Evolutionary conservation across 2,797 vertebrate genomes (phyloP).

Genomic region (Mormyrus proboscirostris): DNA sequence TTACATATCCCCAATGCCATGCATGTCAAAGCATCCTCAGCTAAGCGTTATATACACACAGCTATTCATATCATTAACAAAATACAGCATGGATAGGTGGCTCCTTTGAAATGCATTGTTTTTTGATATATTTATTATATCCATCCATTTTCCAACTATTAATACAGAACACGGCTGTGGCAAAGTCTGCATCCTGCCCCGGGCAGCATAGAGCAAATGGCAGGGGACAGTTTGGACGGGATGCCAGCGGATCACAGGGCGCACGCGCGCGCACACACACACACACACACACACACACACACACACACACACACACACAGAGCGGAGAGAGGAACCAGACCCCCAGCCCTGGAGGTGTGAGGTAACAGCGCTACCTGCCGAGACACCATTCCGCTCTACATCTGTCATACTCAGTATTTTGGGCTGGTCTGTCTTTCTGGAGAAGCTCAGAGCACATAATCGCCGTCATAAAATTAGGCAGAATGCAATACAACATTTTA

Average conservation of each 20-base stretch:
- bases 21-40: neutral
- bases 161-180: neutral
- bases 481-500: slow-evolving; percentile 10
- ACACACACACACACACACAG: neutral
- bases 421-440: neutral
- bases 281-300: neutral
- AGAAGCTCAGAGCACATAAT: neutral
- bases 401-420: neutral
- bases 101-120: neutral
- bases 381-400: neutral
- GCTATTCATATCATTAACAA: neutral
- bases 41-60: neutral
- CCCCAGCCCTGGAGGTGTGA: slow-evolving; percentile 5
- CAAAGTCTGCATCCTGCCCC: neutral
- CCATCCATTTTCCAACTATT: neutral
- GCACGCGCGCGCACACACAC: neutral
- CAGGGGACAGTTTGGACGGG: neutral
- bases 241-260: neutral
- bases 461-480: neutral
- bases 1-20: neutral
- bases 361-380: neutral
- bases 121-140: neutral
- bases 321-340: neutral
- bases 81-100: neutral
- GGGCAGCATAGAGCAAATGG: neutral